These are phyloP conservation scores for Clarias magur DNA, from an alignment of 2,113 vertebrate species.

Conservation along the genomic window DNA sequence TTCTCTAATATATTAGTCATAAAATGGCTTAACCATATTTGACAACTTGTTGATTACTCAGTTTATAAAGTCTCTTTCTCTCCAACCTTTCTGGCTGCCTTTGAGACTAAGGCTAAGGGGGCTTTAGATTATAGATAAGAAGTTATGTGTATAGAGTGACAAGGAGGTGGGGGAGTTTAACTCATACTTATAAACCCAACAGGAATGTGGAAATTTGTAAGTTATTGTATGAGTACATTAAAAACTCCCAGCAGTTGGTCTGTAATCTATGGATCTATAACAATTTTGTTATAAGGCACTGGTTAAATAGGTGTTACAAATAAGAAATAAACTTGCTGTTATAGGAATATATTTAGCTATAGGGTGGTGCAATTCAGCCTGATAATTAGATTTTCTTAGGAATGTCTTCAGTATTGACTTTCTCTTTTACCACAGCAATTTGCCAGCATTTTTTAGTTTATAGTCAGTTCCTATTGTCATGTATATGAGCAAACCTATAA, in stretches of 20 bases:
- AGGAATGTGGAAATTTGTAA: constrained; percentile 76
- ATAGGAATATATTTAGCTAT: neutral
- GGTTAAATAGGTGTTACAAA: constrained; percentile 10
- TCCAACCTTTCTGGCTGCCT: constrained; percentile 45
- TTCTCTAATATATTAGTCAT: neutral
- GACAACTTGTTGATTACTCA: neutral
- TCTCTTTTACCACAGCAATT: neutral
- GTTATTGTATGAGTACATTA: constrained; percentile 65
- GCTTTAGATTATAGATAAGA: no score
- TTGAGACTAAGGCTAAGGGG: no score
- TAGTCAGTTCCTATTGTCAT: no score
- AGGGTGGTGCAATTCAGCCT: neutral
- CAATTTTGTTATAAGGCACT: neutral
- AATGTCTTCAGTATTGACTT: neutral
- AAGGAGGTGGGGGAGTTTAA: constrained; percentile 65
- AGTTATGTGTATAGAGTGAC: no score
- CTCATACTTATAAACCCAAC: constrained; percentile 68
- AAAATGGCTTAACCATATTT: neutral
- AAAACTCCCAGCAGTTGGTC: neutral
- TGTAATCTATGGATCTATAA: neutral
- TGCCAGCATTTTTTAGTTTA: no score
- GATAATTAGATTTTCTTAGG: neutral
- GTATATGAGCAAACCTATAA: no score
- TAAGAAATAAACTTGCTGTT: neutral
- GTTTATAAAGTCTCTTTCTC: constrained; percentile 36